Base-by-base conservation (phyloP, 2,888 invertebrate species). In the Leptopilina myrica region DNA sequence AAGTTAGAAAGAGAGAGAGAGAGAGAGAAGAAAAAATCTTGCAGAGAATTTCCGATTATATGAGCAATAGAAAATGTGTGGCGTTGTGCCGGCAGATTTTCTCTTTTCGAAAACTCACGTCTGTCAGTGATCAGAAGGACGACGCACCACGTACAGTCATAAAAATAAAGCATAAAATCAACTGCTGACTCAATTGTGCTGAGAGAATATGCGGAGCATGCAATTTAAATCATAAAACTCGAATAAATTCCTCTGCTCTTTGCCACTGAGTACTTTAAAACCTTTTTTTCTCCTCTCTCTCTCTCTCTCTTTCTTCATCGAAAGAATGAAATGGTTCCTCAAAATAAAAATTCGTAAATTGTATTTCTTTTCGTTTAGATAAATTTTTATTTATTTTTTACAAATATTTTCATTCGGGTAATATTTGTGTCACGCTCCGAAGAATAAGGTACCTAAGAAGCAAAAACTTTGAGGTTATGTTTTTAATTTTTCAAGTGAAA, bases 221-320 rank as follows among this genome's bases (percentile, higher is more conserved):
- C 89, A 88, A 90, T 91, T 91, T 89, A 88, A 90, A 91, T 91
- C 90, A 90, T 91, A 89, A 91, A 91, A 91, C 82, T 86, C 85
- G 82, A 89, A 90, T 89, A 89, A 90, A 90, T 86, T 87, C 85
- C 82, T 49, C 9, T 79, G 77, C 75, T 20, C 53, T 53, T 78
- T 79, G 46, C 66, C 66, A 56, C 46, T 15, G 65, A 64, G 49
- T 14, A 46, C 49, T 67, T 62, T 62, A 40, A 62, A 49, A 14
- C 59, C 66, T 59, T 33, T 33, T 33, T 33, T 33, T 49, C 66
- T 59, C n/a, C 66, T 59, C n/a, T 56, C 26, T 14, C 56, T 20
- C 26, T 56, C 56, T 11, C 26, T 56, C n/a, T 56, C n/a, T 49
- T 49, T 49, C 49, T 49, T 46, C 49, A 49, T 49, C 49, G 49